Percentiles rank a stretch among this genome's conserved stretches.
Conservation (phyloP, 2,113 vertebrate species). For the Plectropomus leopardus region DNA sequence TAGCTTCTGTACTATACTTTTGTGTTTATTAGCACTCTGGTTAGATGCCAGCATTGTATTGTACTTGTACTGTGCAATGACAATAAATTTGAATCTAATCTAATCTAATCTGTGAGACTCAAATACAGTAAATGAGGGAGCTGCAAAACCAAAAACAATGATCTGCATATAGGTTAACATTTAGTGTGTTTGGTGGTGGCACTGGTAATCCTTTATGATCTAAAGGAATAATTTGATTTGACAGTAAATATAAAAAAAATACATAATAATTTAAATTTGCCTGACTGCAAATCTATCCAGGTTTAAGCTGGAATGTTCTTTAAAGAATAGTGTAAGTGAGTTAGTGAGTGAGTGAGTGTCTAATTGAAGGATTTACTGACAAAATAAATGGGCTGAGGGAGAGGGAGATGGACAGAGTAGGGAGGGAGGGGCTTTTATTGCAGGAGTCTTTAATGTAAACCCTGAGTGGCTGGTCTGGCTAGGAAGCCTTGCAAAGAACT, state of each 20-base stretch:
- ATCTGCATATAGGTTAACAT: not conserved
- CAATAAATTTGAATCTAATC: too few species aligned
- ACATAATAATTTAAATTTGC: too few species aligned
- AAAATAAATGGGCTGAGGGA: constrained; percentile 31
- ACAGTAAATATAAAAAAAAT: not conserved
- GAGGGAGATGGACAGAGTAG: constrained; percentile 18
- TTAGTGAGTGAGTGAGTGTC: constrained; percentile 5
- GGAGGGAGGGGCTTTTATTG: constrained; percentile 55
- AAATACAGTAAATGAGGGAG: not conserved
- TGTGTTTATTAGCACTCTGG: too few species aligned
- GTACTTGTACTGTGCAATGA: too few species aligned
- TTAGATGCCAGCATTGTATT: too few species aligned
- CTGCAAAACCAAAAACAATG: constrained; percentile 3
- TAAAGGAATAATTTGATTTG: not conserved
- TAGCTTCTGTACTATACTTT: too few species aligned
- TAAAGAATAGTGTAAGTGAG: not conserved
- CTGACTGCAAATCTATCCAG: not conserved
- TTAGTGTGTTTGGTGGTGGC: not conserved
- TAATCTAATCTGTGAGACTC: not conserved
- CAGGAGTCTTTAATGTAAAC: constrained; percentile 59
- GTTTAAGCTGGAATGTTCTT: constrained; percentile 2
- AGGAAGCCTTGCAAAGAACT: constrained; percentile 71
- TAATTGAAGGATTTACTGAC: constrained; percentile 33
- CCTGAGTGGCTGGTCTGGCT: constrained; percentile 55
- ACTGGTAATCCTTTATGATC: not conserved